Conservation (phyloP, 2,888 invertebrate species). For the Trachelus troglodyta region DNA sequence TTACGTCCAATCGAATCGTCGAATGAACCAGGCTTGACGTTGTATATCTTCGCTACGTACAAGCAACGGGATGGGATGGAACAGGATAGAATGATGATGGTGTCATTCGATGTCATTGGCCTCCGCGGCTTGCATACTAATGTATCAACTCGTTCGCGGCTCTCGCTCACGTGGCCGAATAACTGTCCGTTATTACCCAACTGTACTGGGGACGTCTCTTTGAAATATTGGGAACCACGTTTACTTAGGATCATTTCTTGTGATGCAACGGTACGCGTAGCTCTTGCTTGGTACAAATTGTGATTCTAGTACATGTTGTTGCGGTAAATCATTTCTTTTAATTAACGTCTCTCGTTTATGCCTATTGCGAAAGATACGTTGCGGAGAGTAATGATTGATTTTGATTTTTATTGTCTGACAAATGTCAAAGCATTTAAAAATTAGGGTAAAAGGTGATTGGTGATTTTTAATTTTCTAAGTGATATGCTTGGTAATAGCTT, state of each 20-base stretch:
- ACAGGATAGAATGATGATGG: conserved; percentile 28
- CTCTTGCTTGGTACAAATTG: too few species aligned
- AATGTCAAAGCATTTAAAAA: background rate
- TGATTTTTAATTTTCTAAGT: background rate
- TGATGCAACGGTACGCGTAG: too few species aligned
- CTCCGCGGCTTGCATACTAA: conserved; percentile 50
- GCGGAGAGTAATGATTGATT: too few species aligned
- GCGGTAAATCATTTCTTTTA: background rate
- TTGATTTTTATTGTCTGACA: too few species aligned
- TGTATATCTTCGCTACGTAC: background rate
- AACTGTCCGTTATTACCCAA: conserved; percentile 25
- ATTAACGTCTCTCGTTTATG: background rate
- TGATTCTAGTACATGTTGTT: background rate
- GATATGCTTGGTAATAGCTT: background rate
- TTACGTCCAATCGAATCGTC: background rate
- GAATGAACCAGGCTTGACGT: background rate
- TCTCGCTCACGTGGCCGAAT: conserved; percentile 16
- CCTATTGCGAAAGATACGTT: too few species aligned
- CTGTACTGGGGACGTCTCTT: background rate
- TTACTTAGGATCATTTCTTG: too few species aligned
- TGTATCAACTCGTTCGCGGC: conserved; percentile 36
- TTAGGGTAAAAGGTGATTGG: background rate
- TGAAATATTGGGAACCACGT: too few species aligned
- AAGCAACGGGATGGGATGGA: conserved; percentile 19
- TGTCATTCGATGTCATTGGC: conserved; percentile 58